A percentile compares a stretch with the other conserved stretches of the same genome.
These are phyloP conservation scores for Cotesia vestalis DNA, from an alignment of 1,140 invertebrate genomes.

Conservation along the genomic window DNA sequence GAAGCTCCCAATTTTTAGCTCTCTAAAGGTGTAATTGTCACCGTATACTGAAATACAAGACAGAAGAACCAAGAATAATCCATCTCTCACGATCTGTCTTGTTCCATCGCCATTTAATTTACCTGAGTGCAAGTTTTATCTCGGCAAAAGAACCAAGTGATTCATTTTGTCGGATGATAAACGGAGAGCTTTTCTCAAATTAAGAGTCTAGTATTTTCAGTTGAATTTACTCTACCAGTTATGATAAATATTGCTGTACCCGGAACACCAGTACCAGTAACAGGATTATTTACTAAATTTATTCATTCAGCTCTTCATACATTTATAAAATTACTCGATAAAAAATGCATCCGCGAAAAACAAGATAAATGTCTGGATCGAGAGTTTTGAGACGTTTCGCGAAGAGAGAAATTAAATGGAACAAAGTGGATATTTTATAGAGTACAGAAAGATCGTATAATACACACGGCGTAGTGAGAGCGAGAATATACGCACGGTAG, in stretches of 20 bases:
- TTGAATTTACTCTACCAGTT: no score
- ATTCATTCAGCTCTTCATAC: background rate
- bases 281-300: background rate
- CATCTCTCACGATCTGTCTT: conserved; percentile 20
- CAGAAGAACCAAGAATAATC: conserved; percentile 8
- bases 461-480: background rate
- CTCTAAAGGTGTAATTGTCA: no score
- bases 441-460: background rate
- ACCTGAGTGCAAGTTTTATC: conserved; percentile 25
- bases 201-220: no score
- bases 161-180: no score
- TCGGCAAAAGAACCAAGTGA: conserved; percentile 3
- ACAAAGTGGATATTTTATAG: background rate
- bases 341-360: no score
- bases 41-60: no score
- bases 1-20: no score
- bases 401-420: background rate
- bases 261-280: no score
- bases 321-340: background rate
- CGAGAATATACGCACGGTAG: conserved; percentile 15
- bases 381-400: background rate
- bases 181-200: no score
- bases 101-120: conserved; percentile 26
- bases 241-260: no score
- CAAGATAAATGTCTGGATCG: no score